Percentiles rank a stretch among this genome's conserved stretches.
Evolutionary conservation across 2,113 vertebrate species (phyloP).

Genomic region (Heterochromis multidens): DNA sequence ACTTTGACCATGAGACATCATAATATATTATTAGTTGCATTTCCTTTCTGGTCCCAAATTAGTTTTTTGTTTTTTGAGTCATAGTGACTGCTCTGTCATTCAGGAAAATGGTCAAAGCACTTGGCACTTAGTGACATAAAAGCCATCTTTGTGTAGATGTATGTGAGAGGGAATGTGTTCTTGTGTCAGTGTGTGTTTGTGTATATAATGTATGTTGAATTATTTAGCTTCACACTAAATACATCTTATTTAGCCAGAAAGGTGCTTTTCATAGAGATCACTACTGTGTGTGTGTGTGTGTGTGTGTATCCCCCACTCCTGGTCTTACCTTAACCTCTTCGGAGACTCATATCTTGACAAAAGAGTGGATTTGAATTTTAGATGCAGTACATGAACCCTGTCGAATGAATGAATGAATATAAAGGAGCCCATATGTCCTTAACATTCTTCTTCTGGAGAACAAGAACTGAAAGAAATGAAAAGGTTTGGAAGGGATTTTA

Average conservation of each 20-base stretch:
- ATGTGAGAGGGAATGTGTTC: not conserved
- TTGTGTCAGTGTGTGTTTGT: not conserved
- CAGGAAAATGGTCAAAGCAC: too few species aligned
- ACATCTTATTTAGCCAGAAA: not conserved
- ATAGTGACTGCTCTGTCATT: not conserved
- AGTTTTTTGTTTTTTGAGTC: not conserved
- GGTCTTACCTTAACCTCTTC: not conserved
- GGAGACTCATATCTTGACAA: slow-evolving; percentile 14
- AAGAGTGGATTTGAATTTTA: not conserved
- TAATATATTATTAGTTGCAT: too few species aligned
- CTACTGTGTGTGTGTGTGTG: not conserved
- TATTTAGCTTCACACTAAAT: not conserved
- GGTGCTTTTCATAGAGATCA: not conserved
- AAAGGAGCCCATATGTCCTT: not conserved
- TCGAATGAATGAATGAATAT: not conserved
- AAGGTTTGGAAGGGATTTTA: not conserved
- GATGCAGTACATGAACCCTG: not conserved
- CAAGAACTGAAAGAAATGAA: not conserved
- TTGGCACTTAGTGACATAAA: too few species aligned
- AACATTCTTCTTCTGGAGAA: not conserved
- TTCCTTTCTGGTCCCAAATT: too few species aligned
- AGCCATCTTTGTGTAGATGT: too few species aligned
- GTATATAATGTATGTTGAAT: not conserved
- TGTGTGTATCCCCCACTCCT: not conserved
- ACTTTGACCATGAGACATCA: too few species aligned